These are phyloP conservation scores for Acrossocheilus wenchowensis DNA, from an alignment of 2,797 vertebrate species.

Conservation along the genomic window DNA sequence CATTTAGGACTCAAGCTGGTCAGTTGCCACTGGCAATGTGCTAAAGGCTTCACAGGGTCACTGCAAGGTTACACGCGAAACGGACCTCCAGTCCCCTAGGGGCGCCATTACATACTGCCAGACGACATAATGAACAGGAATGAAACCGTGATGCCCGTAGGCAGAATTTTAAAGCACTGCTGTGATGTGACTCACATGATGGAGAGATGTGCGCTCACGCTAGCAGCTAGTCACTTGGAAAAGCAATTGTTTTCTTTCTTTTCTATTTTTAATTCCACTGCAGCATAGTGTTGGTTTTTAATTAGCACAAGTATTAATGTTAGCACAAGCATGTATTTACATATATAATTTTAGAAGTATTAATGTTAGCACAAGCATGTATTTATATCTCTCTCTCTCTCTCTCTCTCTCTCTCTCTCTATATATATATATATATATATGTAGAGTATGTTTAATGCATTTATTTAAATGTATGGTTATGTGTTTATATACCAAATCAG, in stretches of 20 bases:
- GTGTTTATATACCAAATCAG: too few species aligned
- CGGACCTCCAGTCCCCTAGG: neutral
- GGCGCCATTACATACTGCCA: neutral
- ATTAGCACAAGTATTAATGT: neutral
- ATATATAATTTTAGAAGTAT: too few species aligned
- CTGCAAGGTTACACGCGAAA: neutral
- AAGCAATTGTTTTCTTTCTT: constrained; percentile 23
- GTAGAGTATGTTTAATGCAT: too few species aligned
- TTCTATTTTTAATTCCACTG: neutral
- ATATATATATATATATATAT: too few species aligned
- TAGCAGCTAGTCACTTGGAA: constrained; percentile 11
- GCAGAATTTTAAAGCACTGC: constrained; percentile 5
- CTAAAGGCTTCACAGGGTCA: neutral
- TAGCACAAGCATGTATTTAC: neutral
- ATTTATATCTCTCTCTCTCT: too few species aligned
- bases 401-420: too few species aligned
- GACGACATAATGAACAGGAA: neutral
- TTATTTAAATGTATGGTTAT: too few species aligned
- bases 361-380: too few species aligned
- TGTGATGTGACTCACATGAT: constrained; percentile 9
- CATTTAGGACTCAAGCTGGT: constrained; percentile 15
- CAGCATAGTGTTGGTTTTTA: neutral
- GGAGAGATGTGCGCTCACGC: neutral
- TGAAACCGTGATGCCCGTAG: neutral
- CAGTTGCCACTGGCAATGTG: neutral